Base-by-base conservation (phyloP, 2,888 invertebrate species). In the Sycophila texana region DNA sequence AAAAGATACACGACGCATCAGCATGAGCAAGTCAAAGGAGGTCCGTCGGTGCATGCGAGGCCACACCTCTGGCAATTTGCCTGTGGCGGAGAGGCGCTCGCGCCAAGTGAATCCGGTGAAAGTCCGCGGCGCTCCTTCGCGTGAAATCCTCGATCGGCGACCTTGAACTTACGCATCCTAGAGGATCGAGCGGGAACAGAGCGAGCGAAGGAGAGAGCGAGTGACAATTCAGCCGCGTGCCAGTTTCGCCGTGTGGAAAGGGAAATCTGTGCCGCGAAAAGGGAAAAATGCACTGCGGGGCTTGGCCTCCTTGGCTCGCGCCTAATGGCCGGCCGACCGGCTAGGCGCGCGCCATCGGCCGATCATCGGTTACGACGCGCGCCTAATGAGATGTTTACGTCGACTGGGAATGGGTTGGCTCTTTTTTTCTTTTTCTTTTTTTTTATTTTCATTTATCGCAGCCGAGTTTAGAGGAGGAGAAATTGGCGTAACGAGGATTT, bases 111-210 rank as follows among this genome's bases (percentile, higher is more conserved):
- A 71, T 58, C 73, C 68, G 73, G 73, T 78, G 73, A 78, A 78
- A 78, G 73, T 77, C 57, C 4, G 20, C 4, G 49, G 30, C 26
- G 60, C 49, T 14, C 51, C 47, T 12, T n/a, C 12, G 58, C 47
- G 78, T 74, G 73, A 78, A 78, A 78, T 78, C 78, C 73, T 22
- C 47, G 51, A 68, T 68, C 49, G 63, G 26, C 57, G 73, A 78
- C 78, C 78, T 78, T 78, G 78, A 78, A 78, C 67, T 78, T 77
- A 55, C 57, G 61, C 60, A 67, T 71, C 73, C 60, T 67, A 67
- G 73, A 60, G 70, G 47, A 70, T 71, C 70, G 53, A 51, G 4
- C 58, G n/a, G 30, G 20, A 39, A 16, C 51, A 30, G 49, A 18
- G 55, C 20, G 39, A 39, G 39, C 30, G 30, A 2, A 3, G 30